Evolutionary conservation across 2,113 vertebrate species (phyloP).

Genomic region (Thunnus thynnus): DNA sequence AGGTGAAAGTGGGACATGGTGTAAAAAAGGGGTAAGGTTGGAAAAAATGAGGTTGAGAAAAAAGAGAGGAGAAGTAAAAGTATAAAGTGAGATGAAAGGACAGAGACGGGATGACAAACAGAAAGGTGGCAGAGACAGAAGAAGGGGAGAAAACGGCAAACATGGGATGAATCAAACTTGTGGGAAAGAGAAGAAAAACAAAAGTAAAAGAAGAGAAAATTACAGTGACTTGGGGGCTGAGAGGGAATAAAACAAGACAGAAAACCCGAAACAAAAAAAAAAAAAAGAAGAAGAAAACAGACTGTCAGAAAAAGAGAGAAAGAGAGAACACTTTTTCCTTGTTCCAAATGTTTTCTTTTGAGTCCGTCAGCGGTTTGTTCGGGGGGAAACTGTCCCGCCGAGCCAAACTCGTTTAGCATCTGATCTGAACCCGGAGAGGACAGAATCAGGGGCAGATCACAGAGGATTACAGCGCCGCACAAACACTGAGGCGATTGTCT

Average conservation of each 20-base stretch:
- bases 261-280: conserved; percentile 14
- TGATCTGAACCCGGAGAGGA: conserved; percentile 70
- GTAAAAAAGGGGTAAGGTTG: background rate
- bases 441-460: conserved; percentile 64
- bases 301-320: conserved; percentile 9
- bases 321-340: conserved; percentile 60
- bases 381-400: conserved; percentile 50
- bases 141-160: background rate
- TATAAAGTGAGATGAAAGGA: background rate
- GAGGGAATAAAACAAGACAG: conserved; percentile 9
- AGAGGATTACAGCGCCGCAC: conserved; percentile 47
- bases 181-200: conserved; percentile 27
- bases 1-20: too few species aligned
- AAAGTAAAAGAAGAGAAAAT: conserved; percentile 28
- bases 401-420: conserved; percentile 75
- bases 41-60: background rate
- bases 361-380: conserved; percentile 70
- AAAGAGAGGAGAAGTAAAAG: background rate
- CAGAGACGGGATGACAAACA: background rate
- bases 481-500: conserved; percentile 62
- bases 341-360: conserved; percentile 76
- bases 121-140: background rate
- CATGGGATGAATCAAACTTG: background rate
- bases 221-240: conserved; percentile 12
- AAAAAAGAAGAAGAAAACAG: background rate